Evolutionary conservation across 2,113 vertebrate species (phyloP).

Genomic region (Osmerus eperlanus): DNA sequence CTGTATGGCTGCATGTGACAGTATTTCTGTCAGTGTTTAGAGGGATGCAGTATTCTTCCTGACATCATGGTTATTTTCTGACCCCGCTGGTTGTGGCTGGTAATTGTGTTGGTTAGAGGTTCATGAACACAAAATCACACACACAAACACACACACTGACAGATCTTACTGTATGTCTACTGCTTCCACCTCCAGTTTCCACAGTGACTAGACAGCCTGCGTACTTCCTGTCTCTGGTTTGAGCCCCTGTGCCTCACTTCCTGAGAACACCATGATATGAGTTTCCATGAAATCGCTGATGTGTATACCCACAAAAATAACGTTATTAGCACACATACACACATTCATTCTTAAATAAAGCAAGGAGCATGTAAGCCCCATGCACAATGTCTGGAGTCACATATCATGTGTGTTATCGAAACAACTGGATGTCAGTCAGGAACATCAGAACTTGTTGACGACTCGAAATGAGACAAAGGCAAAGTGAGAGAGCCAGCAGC

Average conservation of each 20-base stretch:
- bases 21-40: too few relatives aligned
- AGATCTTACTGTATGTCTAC: conserved; percentile 35
- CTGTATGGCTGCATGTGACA: too few relatives aligned
- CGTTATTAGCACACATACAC: neutral
- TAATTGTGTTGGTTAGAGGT: neutral
- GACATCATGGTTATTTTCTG: conserved; percentile 17
- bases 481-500: too few relatives aligned
- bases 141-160: conserved; percentile 9
- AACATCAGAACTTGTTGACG: too few relatives aligned
- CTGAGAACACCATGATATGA: conserved; percentile 16
- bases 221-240: conserved; percentile 56
- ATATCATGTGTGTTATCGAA: too few relatives aligned
- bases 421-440: too few relatives aligned
- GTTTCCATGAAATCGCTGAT: conserved; percentile 30
- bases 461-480: too few relatives aligned
- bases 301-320: neutral
- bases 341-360: neutral
- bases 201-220: conserved; percentile 49
- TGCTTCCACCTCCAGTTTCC: conserved; percentile 57
- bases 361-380: too few relatives aligned
- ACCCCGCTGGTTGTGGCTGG: conserved; percentile 4
- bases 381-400: too few relatives aligned
- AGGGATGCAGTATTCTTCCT: neutral
- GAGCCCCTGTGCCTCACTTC: conserved; percentile 30
- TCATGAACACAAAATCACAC: conserved; percentile 15